Conservation (phyloP, 2,113 vertebrate species). For the Leptodactylus fuscus region DNA sequence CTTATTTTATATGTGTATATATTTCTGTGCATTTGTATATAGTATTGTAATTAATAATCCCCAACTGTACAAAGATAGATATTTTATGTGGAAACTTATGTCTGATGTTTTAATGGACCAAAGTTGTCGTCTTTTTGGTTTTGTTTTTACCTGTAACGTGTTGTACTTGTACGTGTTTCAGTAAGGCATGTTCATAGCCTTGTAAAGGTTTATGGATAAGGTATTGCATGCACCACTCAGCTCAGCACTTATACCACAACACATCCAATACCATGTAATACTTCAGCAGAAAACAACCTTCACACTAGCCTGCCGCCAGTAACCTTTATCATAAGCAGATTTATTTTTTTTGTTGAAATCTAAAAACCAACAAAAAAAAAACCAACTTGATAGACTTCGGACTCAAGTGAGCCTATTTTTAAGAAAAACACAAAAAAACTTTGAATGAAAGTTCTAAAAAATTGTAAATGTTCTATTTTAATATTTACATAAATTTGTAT, state of each 20-base stretch:
- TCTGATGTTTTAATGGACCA: conserved; percentile 98
- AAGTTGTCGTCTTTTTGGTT: conserved; percentile 87
- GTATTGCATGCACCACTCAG: conserved; percentile 90
- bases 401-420: conserved; percentile 89
- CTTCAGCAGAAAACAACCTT: conserved; percentile 74
- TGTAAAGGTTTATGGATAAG: conserved; percentile 80
- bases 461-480: conserved; percentile 99
- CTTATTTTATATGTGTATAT: conserved; percentile 93
- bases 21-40: conserved; percentile 97
- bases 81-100: conserved; percentile 94
- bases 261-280: conserved; percentile 76
- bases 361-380: conserved; percentile 67
- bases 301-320: conserved; percentile 72
- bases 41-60: conserved; percentile 96
- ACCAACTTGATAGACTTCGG: conserved; percentile 67
- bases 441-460: conserved; percentile 95
- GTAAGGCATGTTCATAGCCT: conserved; percentile 83
- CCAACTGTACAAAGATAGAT: conserved; percentile 90
- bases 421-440: conserved; percentile 81
- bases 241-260: conserved; percentile 72
- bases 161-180: conserved; percentile 66
- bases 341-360: conserved; percentile 81
- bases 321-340: conserved; percentile 54
- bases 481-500: conserved; percentile 97
- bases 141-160: conserved; percentile 76